Conservation (phyloP, 2,113 vertebrate species). For the Bungarus multicinctus region DNA sequence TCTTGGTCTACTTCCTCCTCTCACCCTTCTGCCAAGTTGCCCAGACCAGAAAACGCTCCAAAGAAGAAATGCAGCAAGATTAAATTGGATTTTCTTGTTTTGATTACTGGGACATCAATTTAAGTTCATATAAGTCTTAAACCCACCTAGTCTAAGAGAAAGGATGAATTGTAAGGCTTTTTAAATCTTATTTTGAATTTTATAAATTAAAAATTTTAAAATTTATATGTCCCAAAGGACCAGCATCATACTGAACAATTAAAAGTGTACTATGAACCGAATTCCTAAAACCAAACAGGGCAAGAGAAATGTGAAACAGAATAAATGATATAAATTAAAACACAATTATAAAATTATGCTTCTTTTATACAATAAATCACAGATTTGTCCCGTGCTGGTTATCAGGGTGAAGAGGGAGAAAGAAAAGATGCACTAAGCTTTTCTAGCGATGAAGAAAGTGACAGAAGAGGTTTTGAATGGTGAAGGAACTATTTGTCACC, state of each 20-base stretch:
- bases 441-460: neutral
- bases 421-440: neutral
- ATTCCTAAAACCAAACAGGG: neutral
- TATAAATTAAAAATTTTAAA: neutral
- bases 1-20: neutral
- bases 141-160: neutral
- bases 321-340: neutral
- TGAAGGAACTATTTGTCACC: neutral
- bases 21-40: neutral
- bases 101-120: neutral
- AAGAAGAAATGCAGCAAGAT: neutral
- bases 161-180: neutral
- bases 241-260: neutral
- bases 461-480: neutral
- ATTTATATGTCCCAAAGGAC: neutral
- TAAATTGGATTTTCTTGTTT: neutral
- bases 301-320: neutral
- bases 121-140: neutral
- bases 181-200: neutral
- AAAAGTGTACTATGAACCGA: neutral
- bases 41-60: neutral
- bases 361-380: neutral
- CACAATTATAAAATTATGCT: neutral
- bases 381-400: neutral
- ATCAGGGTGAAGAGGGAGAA: neutral